A percentile compares a stretch with the other conserved stretches of the same genome.
Evolutionary conservation across 1,140 invertebrate genomes (phyloP).

Genomic region (Agraylea sexmaculata): DNA sequence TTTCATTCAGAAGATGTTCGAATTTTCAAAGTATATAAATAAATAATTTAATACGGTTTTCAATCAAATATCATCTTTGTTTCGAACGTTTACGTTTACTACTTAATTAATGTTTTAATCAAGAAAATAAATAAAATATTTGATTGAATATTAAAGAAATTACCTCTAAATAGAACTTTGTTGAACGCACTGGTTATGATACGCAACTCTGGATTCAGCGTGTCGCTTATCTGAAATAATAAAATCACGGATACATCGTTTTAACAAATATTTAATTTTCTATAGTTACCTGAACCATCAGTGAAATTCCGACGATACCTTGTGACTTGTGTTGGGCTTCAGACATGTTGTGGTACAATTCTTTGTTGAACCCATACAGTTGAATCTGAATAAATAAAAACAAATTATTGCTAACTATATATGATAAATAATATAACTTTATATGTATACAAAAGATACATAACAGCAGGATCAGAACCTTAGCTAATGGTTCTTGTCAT

Average conservation of each 20-base stretch:
- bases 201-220: slow-evolving; percentile 69
- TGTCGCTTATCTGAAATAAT: slow-evolving; percentile 67
- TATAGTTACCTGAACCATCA: slow-evolving; percentile 78
- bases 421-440: too few relatives aligned
- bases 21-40: too few relatives aligned
- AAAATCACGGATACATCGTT: slow-evolving; percentile 6
- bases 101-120: not conserved
- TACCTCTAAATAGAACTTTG: slow-evolving; percentile 71
- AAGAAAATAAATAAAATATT: not conserved
- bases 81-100: slow-evolving; percentile 3
- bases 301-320: slow-evolving; percentile 82
- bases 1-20: too few relatives aligned
- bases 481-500: too few relatives aligned
- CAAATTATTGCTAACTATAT: too few relatives aligned
- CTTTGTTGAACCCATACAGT: slow-evolving; percentile 89
- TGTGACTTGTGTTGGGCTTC: slow-evolving; percentile 88
- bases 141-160: slow-evolving; percentile 25
- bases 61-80: slow-evolving; percentile 1
- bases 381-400: slow-evolving; percentile 65
- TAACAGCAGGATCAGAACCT: too few relatives aligned
- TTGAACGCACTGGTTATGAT: slow-evolving; percentile 79
- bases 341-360: slow-evolving; percentile 93
- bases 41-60: too few relatives aligned
- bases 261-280: not conserved
- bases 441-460: too few relatives aligned